These are phyloP conservation scores for Eilema griseolum DNA, from an alignment of 2,888 invertebrate species.

Conservation along the genomic window DNA sequence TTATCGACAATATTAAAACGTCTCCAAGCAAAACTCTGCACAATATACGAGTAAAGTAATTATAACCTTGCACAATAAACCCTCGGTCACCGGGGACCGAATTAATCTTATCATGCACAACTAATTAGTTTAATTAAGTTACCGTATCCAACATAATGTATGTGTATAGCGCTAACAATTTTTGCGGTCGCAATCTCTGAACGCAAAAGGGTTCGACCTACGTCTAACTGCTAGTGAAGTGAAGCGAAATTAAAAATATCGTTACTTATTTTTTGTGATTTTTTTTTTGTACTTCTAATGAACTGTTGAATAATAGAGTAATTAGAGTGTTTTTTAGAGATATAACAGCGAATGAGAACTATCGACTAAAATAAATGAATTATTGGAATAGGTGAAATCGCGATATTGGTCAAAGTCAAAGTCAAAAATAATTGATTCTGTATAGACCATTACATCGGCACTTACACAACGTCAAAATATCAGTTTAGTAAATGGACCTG, in stretches of 20 bases:
- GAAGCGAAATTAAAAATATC: background rate
- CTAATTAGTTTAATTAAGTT: conserved; percentile 69
- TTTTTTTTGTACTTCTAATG: background rate
- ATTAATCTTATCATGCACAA: conserved; percentile 51
- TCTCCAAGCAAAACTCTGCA: background rate
- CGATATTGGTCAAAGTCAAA: too few relatives aligned
- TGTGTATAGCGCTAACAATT: conserved; percentile 60
- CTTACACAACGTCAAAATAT: too few relatives aligned
- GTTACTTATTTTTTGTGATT: background rate
- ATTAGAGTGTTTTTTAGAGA: too few relatives aligned
- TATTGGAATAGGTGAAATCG: too few relatives aligned
- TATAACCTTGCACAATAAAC: conserved; percentile 41
- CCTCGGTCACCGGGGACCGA: conserved; percentile 21
- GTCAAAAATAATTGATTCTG: too few relatives aligned
- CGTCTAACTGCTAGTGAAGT: conserved; percentile 44
- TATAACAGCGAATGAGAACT: too few relatives aligned
- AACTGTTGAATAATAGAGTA: background rate
- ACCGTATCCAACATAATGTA: conserved; percentile 49
- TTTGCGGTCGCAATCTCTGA: conserved; percentile 57
- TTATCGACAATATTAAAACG: conserved; percentile 10
- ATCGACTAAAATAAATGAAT: too few relatives aligned
- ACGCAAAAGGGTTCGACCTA: conserved; percentile 54
- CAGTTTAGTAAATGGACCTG: too few relatives aligned
- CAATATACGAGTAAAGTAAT: conserved; percentile 3
- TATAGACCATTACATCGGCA: too few relatives aligned